Evolutionary conservation across 2,113 vertebrate species (phyloP), one percentile per base, ranked within the genome.

Genomic region (Cephalopholis sonnerati): DNA sequence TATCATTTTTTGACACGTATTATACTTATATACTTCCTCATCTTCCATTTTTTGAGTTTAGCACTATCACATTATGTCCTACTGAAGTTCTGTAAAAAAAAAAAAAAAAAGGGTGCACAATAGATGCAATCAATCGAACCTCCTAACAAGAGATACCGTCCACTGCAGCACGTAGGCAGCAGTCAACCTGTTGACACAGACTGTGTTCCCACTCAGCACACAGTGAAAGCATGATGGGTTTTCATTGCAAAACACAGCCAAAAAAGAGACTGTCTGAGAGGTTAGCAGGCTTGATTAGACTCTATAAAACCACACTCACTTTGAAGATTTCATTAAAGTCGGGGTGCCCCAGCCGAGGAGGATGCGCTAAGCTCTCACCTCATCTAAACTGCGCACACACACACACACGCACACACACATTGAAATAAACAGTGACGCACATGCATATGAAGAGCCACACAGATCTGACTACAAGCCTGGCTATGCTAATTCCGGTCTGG

Each of bases 401-500:
- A 44, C 44, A 61, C 58, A 61, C 44, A 44, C 58, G 25, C 8
- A 41, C 20, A 44, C 36, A 61, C 58, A 61, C 59, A 53, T 27
- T 63, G 10, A 78, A 44, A 69, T 20, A 81, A 44, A 76, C 13
- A 48, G 44, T 36, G 25, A 68, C 54, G 61, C 27, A 13, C 55
- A 71, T 59, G 20, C 64, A 12, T 41, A 9, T 71, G 50, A 72
- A 27, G 36, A 9, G 3, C 55, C 54, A 65, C 51, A 58, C 62
- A 71, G 59, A 74, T 81, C 67, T 66, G 27, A 41, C 58, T 74
- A 25, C 61, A 74, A 84, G 65, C 66, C 68, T 81, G 63, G n/a
- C 79, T 84, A 77, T 89, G 74, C 78, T 86, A 90, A 93, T 89
- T 88, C 78, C 53, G 32, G 76, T 87, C 29, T 82, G 71, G 58